These are phyloP conservation scores for Simalia tracyae DNA, from an alignment of 2,797 vertebrate species.

Conservation along the genomic window DNA sequence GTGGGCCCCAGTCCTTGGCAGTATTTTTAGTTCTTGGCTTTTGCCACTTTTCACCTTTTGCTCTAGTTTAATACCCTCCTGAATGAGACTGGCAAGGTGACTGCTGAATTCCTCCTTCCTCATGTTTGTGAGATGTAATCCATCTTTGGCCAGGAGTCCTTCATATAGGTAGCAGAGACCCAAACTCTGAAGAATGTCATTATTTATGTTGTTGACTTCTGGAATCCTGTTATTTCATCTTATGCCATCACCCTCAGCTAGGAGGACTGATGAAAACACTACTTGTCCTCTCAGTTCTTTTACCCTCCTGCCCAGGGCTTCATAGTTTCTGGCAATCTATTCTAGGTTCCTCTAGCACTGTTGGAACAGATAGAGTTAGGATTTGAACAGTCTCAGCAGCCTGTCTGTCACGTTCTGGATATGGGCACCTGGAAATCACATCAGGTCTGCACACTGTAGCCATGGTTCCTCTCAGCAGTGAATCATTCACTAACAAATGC, in stretches of 20 bases:
- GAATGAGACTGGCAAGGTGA: not conserved
- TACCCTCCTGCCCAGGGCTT: not conserved
- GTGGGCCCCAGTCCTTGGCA: not conserved
- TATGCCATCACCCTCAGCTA: not conserved
- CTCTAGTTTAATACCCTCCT: not conserved
- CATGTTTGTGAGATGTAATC: not conserved
- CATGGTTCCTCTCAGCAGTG: not conserved
- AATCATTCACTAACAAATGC: not conserved
- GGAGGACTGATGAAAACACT: not conserved
- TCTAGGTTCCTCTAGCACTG: not conserved
- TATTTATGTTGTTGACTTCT: not conserved
- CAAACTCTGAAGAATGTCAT: not conserved
- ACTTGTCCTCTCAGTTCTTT: not conserved
- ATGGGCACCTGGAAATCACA: not conserved
- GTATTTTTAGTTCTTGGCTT: not conserved
- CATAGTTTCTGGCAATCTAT: not conserved
- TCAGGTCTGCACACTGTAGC: not conserved
- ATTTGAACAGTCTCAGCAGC: not conserved
- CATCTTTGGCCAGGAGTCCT: not conserved
- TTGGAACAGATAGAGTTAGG: not conserved
- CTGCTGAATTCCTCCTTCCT: not conserved
- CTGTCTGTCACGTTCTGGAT: not conserved
- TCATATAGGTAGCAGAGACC: not conserved
- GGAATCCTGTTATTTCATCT: not conserved
- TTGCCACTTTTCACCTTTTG: not conserved